A percentile compares a stretch with the other conserved stretches of the same genome.
Evolutionary conservation across 2,113 vertebrate species (phyloP).

Genomic region (Fukomys damarensis): DNA sequence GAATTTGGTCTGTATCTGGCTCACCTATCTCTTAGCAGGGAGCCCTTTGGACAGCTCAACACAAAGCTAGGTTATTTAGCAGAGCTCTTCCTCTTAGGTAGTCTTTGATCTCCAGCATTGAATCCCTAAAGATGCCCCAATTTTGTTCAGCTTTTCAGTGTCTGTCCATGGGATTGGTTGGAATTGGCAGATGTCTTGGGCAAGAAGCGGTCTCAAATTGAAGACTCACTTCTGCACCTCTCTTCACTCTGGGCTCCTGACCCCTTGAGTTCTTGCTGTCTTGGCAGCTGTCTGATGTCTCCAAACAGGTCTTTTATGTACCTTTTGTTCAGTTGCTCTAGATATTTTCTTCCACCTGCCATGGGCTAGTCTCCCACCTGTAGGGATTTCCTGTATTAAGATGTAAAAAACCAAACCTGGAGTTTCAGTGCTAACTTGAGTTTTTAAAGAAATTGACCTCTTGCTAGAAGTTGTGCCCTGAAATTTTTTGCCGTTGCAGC

Average conservation of each 20-base stretch:
- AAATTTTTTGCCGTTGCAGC: conserved; percentile 19
- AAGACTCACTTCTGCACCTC: too few relatives aligned
- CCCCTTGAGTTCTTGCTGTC: background rate
- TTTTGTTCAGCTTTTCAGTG: background rate
- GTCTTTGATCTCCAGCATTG: background rate
- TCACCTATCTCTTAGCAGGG: too few relatives aligned
- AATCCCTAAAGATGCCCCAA: background rate
- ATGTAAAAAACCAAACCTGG: background rate
- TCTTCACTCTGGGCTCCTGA: background rate
- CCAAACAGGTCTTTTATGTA: background rate
- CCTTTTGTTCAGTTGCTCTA: background rate
- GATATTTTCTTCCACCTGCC: background rate
- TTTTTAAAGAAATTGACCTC: background rate
- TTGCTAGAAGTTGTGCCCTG: background rate
- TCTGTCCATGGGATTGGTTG: accelerated
- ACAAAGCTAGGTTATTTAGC: background rate
- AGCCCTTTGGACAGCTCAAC: background rate
- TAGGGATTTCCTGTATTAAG: background rate
- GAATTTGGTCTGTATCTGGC: background rate
- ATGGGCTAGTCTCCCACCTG: background rate
- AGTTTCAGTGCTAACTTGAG: background rate
- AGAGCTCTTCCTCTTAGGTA: background rate
- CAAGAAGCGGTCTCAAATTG: background rate
- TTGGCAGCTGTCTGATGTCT: background rate
- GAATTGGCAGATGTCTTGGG: background rate